Evolutionary conservation across 2,797 vertebrate species (phyloP).

Genomic region (Cetoscarus ocellatus): DNA sequence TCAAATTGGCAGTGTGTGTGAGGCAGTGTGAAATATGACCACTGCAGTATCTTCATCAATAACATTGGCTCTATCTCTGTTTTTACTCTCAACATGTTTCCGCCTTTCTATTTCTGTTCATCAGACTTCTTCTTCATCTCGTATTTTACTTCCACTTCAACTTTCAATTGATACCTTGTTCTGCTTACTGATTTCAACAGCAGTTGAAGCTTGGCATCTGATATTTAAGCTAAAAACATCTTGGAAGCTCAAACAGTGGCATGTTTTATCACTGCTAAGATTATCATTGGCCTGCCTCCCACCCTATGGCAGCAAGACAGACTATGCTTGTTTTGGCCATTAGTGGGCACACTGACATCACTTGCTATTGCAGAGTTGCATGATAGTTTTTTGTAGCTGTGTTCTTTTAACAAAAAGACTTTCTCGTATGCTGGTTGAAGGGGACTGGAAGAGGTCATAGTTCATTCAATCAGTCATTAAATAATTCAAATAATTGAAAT

Average conservation of each 20-base stretch:
- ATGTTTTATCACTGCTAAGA: neutral
- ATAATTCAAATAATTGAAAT: too few relatives aligned
- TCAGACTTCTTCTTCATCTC: conserved; percentile 6
- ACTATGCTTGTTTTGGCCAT: neutral
- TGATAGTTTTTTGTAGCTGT: neutral
- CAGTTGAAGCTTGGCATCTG: too few relatives aligned
- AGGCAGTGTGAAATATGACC: conserved; percentile 61
- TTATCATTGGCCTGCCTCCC: neutral
- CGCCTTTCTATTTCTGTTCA: conserved; percentile 9
- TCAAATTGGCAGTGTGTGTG: conserved; percentile 11
- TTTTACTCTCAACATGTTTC: neutral
- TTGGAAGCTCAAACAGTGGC: neutral
- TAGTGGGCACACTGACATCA: neutral
- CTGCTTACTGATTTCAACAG: conserved; percentile 1
- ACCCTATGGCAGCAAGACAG: neutral
- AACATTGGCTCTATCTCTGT: conserved; percentile 24
- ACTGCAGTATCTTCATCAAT: conserved; percentile 55
- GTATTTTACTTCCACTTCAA: conserved; percentile 1
- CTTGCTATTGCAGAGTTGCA: neutral
- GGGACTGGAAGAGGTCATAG: too few relatives aligned
- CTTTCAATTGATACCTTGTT: conserved; percentile 6
- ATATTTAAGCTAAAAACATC: neutral
- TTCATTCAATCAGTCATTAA: too few relatives aligned
- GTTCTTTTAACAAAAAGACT: neutral
- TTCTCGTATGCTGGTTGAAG: too few relatives aligned